These are phyloP conservation scores for Apaloderma vittatum DNA, from an alignment of 2,113 vertebrate genomes.

Conservation along the genomic window DNA sequence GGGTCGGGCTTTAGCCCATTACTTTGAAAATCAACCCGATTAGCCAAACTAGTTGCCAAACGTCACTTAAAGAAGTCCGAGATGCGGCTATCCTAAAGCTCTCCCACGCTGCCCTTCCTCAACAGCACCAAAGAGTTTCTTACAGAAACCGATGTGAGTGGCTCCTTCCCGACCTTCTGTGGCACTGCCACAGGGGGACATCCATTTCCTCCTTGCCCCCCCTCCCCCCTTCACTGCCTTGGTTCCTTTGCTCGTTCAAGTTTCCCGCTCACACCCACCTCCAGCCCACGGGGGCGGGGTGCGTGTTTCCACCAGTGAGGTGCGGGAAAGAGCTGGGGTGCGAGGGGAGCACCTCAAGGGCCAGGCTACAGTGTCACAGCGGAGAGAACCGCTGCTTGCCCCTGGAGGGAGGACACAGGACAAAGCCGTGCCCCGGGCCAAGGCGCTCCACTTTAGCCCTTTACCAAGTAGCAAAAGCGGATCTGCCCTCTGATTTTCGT, in stretches of 20 bases:
- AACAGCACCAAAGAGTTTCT: accelerated
- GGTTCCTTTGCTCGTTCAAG: background rate
- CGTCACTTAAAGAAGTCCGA: background rate
- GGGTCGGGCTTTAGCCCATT: background rate
- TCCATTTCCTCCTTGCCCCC: no score
- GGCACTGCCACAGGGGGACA: background rate
- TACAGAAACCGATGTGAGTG: accelerated
- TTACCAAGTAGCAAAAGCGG: background rate
- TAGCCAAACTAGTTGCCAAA: background rate
- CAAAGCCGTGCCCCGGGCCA: no score
- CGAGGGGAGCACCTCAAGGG: background rate
- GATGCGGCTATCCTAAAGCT: accelerated
- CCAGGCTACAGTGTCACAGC: background rate
- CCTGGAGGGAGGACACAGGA: background rate
- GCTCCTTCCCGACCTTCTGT: background rate
- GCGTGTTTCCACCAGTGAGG: accelerated
- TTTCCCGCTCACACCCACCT: background rate
- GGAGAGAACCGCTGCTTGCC: background rate
- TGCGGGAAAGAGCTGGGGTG: background rate
- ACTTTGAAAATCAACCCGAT: background rate
- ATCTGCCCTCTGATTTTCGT: background rate
- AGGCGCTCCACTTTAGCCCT: background rate
- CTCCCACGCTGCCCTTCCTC: accelerated
- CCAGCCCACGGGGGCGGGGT: background rate
- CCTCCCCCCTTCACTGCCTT: no score